Evolutionary conservation across 2,113 vertebrate species (phyloP).

Genomic region (Rhipidura dahli): DNA sequence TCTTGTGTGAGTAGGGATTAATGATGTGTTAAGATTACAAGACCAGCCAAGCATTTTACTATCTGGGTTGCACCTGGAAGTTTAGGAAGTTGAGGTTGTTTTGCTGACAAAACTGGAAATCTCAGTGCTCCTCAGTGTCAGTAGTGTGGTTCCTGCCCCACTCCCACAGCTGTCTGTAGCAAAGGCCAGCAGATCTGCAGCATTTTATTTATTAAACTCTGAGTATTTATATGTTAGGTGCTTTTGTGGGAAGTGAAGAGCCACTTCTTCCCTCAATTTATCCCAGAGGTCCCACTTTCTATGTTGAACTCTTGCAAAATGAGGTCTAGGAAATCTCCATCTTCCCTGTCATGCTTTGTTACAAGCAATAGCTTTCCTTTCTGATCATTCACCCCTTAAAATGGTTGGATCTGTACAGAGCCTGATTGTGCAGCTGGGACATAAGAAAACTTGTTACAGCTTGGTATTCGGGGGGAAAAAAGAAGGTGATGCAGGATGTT

Average conservation of each 20-base stretch:
- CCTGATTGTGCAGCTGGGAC: background rate
- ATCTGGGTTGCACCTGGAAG: background rate
- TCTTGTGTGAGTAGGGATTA: background rate
- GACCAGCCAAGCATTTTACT: background rate
- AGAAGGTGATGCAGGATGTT: background rate
- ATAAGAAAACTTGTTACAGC: background rate
- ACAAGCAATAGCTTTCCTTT: background rate
- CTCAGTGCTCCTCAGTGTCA: background rate
- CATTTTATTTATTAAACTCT: background rate
- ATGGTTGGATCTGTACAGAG: background rate
- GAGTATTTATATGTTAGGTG: background rate
- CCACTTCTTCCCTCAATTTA: background rate
- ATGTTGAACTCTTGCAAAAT: background rate
- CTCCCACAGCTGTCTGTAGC: background rate
- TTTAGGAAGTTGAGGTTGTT: background rate
- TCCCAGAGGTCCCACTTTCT: background rate
- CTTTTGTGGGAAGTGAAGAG: background rate
- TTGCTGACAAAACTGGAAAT: background rate
- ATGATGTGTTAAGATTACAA: background rate
- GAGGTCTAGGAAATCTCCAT: background rate
- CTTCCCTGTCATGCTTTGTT: background rate
- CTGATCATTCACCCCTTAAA: background rate
- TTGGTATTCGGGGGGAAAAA: accelerated
- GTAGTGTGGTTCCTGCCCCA: background rate
- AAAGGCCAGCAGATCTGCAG: background rate